Evolutionary conservation across 2,888 invertebrate genomes (phyloP).

Genomic region (Erynnis tages): DNA sequence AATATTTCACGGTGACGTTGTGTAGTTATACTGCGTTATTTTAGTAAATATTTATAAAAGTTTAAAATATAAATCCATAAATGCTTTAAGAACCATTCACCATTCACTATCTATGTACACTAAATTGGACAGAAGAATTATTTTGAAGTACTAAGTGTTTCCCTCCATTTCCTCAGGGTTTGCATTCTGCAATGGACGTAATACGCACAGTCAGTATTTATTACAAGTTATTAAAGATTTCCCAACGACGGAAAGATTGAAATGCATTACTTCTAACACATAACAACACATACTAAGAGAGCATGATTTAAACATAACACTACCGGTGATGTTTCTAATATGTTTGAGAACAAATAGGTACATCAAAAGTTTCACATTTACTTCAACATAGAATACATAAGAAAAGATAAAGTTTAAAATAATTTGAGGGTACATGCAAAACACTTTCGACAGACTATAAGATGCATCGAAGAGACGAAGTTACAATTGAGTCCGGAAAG

Average conservation of each 20-base stretch:
- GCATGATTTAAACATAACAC: conserved; percentile 42
- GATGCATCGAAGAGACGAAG: conserved; percentile 23
- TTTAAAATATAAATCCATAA: conserved; percentile 21
- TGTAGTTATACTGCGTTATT: not conserved
- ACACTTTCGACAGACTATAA: conserved; percentile 36
- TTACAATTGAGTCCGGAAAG: conserved; percentile 34
- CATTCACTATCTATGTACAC: conserved; percentile 45
- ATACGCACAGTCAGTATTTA: conserved; percentile 61
- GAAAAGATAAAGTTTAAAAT: conserved; percentile 39
- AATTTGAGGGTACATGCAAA: conserved; percentile 60
- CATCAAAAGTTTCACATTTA: conserved; percentile 37
- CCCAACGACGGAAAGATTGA: conserved; percentile 35
- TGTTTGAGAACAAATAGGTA: conserved; percentile 40
- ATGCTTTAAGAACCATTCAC: conserved; percentile 34
- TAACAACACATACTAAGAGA: conserved; percentile 72
- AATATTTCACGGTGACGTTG: conserved; percentile 4
- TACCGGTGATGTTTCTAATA: conserved; percentile 41
- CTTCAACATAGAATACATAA: conserved; percentile 33
- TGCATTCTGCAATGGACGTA: conserved; percentile 78
- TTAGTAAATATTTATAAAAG: conserved; percentile 25
- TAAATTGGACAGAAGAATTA: conserved; percentile 58
- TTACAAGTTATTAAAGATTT: conserved; percentile 27
- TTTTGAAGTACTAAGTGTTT: conserved; percentile 68
- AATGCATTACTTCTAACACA: conserved; percentile 49
- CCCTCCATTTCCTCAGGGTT: conserved; percentile 70